Evolutionary conservation across 2,888 invertebrate genomes (phyloP), one percentile per base, ranked within the genome.

Genomic region (Salticus scenicus): DNA sequence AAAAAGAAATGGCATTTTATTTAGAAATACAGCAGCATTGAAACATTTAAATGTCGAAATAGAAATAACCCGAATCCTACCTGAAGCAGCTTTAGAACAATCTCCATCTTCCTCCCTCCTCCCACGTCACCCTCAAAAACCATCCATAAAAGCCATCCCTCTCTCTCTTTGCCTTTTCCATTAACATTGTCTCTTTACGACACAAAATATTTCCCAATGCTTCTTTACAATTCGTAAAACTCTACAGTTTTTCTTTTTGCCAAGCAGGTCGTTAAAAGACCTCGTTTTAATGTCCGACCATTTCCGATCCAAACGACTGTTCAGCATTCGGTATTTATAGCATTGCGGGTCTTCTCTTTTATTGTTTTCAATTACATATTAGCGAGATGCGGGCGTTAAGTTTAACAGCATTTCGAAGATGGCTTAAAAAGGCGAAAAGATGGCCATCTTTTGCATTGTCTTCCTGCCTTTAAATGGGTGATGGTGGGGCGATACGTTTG

Each of bases 351-450:
- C 41, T 64, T n/a, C 28, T 24, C 76, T 83, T 83, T 83, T 83
- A 83, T 83, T 83, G 77, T 83, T 83, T 83, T 83, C 83, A 83
- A 83, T 83, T 83, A 83, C 77, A 83, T 83, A 83, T 77, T 77
- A 83, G 76, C 83, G 66, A 75, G 74, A 69, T 71, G 51, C 33
- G 42, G 69, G 76, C 72, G 83, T 83, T 67, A 83, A 77, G 71
- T 76, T 81, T 66, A 70, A 37, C 64, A 47, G n/a, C 57, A 41
- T 71, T 51, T 31, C 27, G 47, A 20, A 41, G 76, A 67, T 67
- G 77, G 76, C 72, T 83, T 83, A 77, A 83, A 83, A 77, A 77
- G 83, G 37, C 66, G 77, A 41, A 14, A n/a, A 71, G 42, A 74
- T 37, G 75, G 63, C 75, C 75, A 75, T 75, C 75, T 71, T 79